These are phyloP conservation scores for Dryococelus australis DNA, from an alignment of 2,888 invertebrate species.

Conservation along the genomic window DNA sequence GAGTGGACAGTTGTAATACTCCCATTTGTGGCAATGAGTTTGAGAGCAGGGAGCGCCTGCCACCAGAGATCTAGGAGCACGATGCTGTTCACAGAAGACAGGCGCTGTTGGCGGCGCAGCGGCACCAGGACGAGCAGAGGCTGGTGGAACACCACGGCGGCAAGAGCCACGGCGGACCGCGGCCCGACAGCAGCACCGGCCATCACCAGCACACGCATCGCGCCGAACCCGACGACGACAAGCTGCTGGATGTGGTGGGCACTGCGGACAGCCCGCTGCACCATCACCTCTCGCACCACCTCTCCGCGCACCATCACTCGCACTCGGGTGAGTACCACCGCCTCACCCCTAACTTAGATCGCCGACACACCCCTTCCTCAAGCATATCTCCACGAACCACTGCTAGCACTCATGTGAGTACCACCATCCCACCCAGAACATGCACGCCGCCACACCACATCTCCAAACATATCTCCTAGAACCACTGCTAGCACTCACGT, in stretches of 20 bases:
- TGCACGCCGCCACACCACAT: too few relatives aligned
- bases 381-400: too few relatives aligned
- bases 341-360: not conserved
- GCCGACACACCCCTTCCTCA: too few relatives aligned
- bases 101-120: conserved; percentile 61
- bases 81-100: conserved; percentile 60
- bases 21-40: too few relatives aligned
- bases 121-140: conserved; percentile 55
- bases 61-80: conserved; percentile 22
- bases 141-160: conserved; percentile 57
- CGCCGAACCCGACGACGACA: conserved; percentile 73
- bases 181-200: conserved; percentile 58
- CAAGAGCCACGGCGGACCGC: conserved; percentile 49
- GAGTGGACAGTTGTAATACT: too few relatives aligned
- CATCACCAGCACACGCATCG: conserved; percentile 40
- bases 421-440: too few relatives aligned
- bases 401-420: too few relatives aligned
- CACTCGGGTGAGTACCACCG: conserved; percentile 39
- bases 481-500: too few relatives aligned
- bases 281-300: conserved; percentile 47
- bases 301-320: conserved; percentile 48
- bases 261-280: conserved; percentile 75
- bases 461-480: too few relatives aligned
- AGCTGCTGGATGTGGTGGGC: conserved; percentile 86
- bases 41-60: too few relatives aligned